Evolutionary conservation across 2,888 invertebrate species (phyloP).

Genomic region (Sesia bembeciformis): DNA sequence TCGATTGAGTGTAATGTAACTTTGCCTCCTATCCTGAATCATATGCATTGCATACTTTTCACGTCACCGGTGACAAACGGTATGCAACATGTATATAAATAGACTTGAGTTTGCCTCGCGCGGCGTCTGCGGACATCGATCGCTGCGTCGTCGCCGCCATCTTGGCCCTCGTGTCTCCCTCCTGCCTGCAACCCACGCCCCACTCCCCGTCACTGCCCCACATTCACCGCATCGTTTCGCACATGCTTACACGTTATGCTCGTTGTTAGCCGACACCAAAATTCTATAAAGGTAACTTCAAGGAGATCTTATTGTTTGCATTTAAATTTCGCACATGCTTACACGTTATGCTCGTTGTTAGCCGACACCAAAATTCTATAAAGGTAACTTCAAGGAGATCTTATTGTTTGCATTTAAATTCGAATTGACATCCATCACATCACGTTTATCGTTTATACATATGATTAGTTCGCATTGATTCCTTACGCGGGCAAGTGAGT

Average conservation of each 20-base stretch:
- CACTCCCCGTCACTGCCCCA: slow-evolving; percentile 55
- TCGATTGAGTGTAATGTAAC: too few relatives aligned
- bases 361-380: too few relatives aligned
- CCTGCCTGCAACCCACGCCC: slow-evolving; percentile 45
- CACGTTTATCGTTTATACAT: too few relatives aligned
- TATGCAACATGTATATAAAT: slow-evolving; percentile 61
- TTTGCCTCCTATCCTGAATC: too few relatives aligned
- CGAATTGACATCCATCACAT: too few relatives aligned
- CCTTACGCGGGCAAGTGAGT: too few relatives aligned
- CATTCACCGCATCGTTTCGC: slow-evolving; percentile 64
- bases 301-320: too few relatives aligned
- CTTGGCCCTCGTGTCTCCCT: slow-evolving; percentile 70
- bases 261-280: background rate
- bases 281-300: too few relatives aligned
- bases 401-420: slow-evolving; percentile 20
- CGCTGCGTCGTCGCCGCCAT: slow-evolving; percentile 73
- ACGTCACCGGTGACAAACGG: slow-evolving; percentile 39
- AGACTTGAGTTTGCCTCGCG: slow-evolving; percentile 52
- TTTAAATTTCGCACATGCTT: slow-evolving; percentile 45
- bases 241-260: slow-evolving; percentile 17
- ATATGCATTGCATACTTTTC: background rate
- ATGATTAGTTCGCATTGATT: too few relatives aligned
- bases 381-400: too few relatives aligned
- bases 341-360: background rate
- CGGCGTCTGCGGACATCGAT: slow-evolving; percentile 67